Conservation (phyloP, 2,797 vertebrate species). For the Anguilla obscura region DNA sequence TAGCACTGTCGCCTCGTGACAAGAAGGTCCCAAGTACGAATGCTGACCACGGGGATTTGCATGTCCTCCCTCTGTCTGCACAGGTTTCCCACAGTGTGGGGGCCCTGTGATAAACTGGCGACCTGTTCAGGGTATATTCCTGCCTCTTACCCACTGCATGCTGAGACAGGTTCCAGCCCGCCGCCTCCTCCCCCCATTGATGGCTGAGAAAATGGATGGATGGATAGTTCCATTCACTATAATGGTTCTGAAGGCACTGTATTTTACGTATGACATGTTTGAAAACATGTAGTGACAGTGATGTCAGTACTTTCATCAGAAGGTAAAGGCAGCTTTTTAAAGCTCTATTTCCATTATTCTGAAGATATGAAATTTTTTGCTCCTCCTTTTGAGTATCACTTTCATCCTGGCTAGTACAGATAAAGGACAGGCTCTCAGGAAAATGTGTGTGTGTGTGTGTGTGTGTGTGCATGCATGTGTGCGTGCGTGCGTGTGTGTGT, state of each 20-base stretch:
- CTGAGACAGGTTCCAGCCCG: no score
- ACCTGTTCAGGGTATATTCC: neutral
- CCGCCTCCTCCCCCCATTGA: neutral
- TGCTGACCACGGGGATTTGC: neutral
- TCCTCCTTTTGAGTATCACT: neutral
- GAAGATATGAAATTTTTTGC: neutral
- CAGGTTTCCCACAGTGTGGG: neutral
- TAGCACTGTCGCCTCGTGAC: neutral
- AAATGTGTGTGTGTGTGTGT: neutral
- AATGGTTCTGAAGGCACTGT: neutral
- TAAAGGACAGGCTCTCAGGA: neutral
- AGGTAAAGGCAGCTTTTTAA: neutral
- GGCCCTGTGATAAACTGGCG: neutral
- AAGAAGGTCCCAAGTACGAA: neutral
- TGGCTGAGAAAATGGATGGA: neutral
- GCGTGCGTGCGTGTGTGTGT: neutral
- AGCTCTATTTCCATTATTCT: neutral
- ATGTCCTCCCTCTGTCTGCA: no score
- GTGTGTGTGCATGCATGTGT: neutral
- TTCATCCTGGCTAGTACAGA: neutral
- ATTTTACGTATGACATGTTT: conserved; percentile 1
- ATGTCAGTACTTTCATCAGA: neutral
- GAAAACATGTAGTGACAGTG: neutral
- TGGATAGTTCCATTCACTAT: neutral
- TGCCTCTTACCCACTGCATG: no score